Evolutionary conservation across 2,888 invertebrate genomes (phyloP).

Genomic region (Argyresthia goedartella): DNA sequence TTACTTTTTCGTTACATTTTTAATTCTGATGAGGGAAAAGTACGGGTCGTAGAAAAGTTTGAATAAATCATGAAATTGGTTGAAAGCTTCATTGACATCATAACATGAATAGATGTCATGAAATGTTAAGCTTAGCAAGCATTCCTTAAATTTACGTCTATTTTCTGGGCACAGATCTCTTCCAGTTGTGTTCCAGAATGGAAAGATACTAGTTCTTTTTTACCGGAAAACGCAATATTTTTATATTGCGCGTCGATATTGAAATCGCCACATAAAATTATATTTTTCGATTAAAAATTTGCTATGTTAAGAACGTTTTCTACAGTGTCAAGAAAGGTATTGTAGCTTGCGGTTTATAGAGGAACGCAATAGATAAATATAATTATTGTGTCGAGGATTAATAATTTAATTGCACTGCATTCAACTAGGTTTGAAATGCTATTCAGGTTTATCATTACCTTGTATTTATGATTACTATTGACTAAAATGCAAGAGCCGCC

Average conservation of each 20-base stretch:
- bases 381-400: not conserved
- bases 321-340: not conserved
- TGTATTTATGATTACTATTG: not conserved
- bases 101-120: no score
- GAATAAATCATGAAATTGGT: no score
- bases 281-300: no score
- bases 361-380: not conserved
- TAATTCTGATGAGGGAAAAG: slow-evolving; percentile 4
- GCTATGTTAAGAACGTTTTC: no score
- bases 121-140: no score
- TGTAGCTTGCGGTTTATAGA: not conserved
- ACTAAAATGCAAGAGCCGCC: not conserved
- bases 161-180: slow-evolving; percentile 11
- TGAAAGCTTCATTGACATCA: no score
- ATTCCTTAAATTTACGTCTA: slow-evolving; percentile 11
- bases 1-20: slow-evolving; percentile 1
- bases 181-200: slow-evolving; percentile 4
- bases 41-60: slow-evolving; percentile 4
- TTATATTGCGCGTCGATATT: slow-evolving; percentile 5
- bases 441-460: not conserved
- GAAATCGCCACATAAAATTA: no score
- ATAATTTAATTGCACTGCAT: not conserved
- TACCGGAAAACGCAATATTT: slow-evolving; percentile 9
- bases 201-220: slow-evolving; percentile 6
- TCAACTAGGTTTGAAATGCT: not conserved